Conservation (phyloP, 2,113 vertebrate species). For the Paradoxurus hermaphroditus region DNA sequence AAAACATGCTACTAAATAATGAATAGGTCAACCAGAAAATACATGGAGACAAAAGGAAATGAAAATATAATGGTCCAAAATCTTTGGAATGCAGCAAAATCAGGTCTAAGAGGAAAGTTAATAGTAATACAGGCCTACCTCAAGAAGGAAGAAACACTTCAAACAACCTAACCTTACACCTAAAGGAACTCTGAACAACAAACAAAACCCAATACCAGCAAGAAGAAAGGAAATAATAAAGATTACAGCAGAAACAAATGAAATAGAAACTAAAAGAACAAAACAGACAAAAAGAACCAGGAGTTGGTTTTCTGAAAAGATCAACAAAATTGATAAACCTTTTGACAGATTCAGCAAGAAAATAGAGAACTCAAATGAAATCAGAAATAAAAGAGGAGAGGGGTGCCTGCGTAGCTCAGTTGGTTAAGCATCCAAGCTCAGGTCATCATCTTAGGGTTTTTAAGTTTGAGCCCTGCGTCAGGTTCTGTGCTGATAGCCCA, state of each 20-base stretch:
- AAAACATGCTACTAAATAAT: background rate
- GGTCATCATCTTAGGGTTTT: no score
- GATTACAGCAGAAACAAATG: background rate
- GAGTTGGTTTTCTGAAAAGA: background rate
- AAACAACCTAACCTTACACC: background rate
- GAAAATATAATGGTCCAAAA: background rate
- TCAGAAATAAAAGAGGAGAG: background rate
- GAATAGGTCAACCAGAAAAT: background rate
- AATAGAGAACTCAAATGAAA: background rate
- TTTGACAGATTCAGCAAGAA: background rate
- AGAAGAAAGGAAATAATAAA: background rate
- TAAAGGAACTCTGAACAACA: background rate
- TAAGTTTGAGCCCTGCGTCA: no score
- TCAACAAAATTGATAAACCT: background rate
- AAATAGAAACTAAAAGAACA: background rate
- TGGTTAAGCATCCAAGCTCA: no score
- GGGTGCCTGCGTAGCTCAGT: no score
- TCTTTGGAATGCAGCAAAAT: background rate
- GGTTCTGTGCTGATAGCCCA: no score
- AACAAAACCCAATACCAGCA: background rate
- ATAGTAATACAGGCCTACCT: background rate
- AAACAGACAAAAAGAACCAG: background rate
- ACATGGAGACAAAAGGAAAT: background rate
- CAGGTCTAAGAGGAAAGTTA: background rate
- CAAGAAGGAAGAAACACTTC: background rate